Evolutionary conservation across 2,888 invertebrate species (phyloP).

Genomic region (Leptinotarsa peninsularis): DNA sequence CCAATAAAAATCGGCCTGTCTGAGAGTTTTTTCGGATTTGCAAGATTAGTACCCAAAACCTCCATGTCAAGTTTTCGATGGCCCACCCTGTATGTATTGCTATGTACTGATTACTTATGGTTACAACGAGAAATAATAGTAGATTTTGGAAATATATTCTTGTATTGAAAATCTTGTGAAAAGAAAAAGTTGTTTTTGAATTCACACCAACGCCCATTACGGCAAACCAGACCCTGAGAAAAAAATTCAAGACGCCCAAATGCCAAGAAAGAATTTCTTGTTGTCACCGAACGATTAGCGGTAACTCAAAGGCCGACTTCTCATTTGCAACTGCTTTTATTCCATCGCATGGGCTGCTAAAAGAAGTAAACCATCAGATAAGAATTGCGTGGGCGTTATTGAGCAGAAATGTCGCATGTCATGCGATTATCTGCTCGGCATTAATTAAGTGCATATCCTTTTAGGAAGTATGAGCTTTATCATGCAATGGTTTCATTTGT

Average conservation of each 20-base stretch:
- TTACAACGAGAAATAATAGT: neutral
- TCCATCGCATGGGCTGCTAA: conserved; percentile 7
- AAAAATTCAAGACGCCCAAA: neutral
- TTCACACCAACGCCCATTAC: neutral
- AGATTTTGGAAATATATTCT: too few relatives aligned
- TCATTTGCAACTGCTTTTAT: conserved; percentile 21
- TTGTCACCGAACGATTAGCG: conserved; percentile 18
- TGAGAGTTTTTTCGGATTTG: too few relatives aligned
- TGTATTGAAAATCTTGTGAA: too few relatives aligned
- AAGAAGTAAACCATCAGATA: conserved; percentile 41
- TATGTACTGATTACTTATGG: too few relatives aligned
- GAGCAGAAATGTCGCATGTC: conserved; percentile 41
- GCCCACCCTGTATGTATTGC: too few relatives aligned
- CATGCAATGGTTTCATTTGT: conserved; percentile 13
- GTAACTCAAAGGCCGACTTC: conserved; percentile 21
- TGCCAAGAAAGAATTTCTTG: conserved; percentile 10
- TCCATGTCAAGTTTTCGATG: too few relatives aligned
- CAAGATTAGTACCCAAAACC: too few relatives aligned
- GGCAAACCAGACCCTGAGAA: neutral
- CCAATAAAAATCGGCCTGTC: too few relatives aligned
- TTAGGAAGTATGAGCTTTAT: conserved; percentile 23
- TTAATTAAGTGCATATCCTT: conserved; percentile 29
- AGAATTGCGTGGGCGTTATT: conserved; percentile 32
- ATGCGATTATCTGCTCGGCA: conserved; percentile 30
- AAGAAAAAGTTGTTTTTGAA: too few relatives aligned